Base-by-base conservation (phyloP, 2,113 vertebrate species). In the Ellobius talpinus region DNA sequence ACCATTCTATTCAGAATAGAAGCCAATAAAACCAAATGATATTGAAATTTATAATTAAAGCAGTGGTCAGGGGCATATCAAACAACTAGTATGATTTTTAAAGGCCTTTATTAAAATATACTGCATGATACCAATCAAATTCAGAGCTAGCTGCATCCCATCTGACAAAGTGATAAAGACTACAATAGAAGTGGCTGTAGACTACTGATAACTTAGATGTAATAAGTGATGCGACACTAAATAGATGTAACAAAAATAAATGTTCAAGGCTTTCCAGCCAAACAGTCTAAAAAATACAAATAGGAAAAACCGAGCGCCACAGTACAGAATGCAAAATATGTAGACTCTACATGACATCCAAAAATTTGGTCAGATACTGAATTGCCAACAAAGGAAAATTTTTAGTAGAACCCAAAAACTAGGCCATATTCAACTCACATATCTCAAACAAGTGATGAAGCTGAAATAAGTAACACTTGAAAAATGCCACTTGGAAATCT, bases 401-500 rank as follows among this genome's bases (percentile, higher is more conserved):
- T 14, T 93, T 63, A 93, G 55, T 94, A 87, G 74, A 89, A 39
- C 94, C 81, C 61, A 42, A 88, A 87, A 96, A 78, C 52, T 92
- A 58, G 45, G 90, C 92, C 13, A 85, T 95, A 73, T 61, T 36
- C 36, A 84, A 91, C 82, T 97, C 89, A 88, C n/a, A 95, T 96
- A 79, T 90, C 92, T 95, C 70, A 96, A 94, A 82, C 58, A 91
- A 97, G 65, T 63, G 88, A 93, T 73, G 87, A 79, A 97, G 74
- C 85, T 88, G 50, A 93, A 97, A 96, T 93, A 78, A 97, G 92
- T 93, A 96, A 76, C 94, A 72, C 88, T 36, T 61, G 16, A 11
- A n/a, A 74, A 90, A 92, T 87, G 87, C 19, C 66, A 95, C 91
- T 97, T 93, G 68, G 91, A 97, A 96, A 97, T 97, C 97, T 96